A percentile compares a stretch with the other conserved stretches of the same genome.
These are phyloP conservation scores for Drosophila ambigua DNA, from an alignment of 1,140 invertebrate species.

Conservation along the genomic window DNA sequence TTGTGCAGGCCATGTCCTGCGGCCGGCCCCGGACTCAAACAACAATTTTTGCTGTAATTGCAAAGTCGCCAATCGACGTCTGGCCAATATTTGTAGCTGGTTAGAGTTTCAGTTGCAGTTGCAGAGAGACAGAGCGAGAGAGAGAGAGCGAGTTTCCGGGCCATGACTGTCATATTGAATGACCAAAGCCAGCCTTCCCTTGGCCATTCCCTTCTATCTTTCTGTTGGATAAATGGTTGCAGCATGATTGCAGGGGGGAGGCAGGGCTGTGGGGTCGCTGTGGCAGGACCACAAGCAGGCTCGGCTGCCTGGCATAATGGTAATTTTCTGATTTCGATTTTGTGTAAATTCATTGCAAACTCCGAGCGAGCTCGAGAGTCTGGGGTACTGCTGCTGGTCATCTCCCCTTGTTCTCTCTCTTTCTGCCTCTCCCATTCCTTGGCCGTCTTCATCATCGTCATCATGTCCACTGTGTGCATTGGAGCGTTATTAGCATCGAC, in stretches of 20 bases:
- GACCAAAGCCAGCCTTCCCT: conserved; percentile 32
- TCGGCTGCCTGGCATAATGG: conserved; percentile 70
- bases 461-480: conserved; percentile 72
- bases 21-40: conserved; percentile 62
- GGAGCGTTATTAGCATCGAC: conserved; percentile 78
- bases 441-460: conserved; percentile 44
- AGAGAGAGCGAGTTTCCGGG: conserved; percentile 16
- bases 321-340: conserved; percentile 82
- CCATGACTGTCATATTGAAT: conserved; percentile 67
- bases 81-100: conserved; percentile 78
- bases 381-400: conserved; percentile 7
- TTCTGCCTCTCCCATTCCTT: conserved; percentile 15
- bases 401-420: neutral
- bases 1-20: conserved; percentile 57
- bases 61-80: conserved; percentile 70
- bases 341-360: conserved; percentile 80
- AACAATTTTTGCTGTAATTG: conserved; percentile 80
- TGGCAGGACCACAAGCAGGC: conserved; percentile 35
- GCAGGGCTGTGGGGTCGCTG: neutral
- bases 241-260: conserved; percentile 6
- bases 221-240: conserved; percentile 6
- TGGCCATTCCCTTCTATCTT: conserved; percentile 30
- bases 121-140: neutral
- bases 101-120: conserved; percentile 74
- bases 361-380: conserved; percentile 14